phyloP scores from a whole-genome alignment of 2,113 vertebrate species.

The Coreoperca whiteheadi region DNA sequence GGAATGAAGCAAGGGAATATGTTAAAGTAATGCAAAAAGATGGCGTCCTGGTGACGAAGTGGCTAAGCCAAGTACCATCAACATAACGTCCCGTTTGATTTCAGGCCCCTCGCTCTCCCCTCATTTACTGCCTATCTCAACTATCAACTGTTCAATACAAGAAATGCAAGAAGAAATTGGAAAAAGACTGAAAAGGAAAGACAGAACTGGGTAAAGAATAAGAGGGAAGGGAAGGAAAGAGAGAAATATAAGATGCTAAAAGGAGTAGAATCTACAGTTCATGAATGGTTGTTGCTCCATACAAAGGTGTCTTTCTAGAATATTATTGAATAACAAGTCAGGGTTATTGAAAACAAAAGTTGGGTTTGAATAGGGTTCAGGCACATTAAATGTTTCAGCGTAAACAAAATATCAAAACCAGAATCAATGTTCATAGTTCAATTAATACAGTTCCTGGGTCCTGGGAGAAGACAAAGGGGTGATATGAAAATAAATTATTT shows the following conservation, averaged over 20 bases:
- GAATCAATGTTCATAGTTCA: not conserved
- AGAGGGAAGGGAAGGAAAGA: not conserved
- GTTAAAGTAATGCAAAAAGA: too few relatives aligned
- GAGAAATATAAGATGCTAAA: too few relatives aligned
- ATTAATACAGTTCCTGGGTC: not conserved
- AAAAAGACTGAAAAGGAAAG: not conserved
- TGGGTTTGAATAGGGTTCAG: not conserved
- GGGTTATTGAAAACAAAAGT: not conserved
- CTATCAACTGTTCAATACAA: not conserved
- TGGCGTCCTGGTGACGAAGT: too few relatives aligned
- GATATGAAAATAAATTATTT: not conserved
- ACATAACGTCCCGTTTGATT: too few relatives aligned
- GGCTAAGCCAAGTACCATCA: too few relatives aligned
- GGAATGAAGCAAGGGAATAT: not conserved
- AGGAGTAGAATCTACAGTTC: not conserved
- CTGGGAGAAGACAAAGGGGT: too few relatives aligned
- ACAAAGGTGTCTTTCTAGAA: too few relatives aligned
- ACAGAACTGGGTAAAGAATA: not conserved
- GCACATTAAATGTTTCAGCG: not conserved
- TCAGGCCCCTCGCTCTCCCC: not conserved
- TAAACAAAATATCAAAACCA: not conserved
- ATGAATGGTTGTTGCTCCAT: not conserved
- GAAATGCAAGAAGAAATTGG: not conserved
- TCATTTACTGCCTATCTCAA: not conserved
- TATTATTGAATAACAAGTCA: too few relatives aligned